These are phyloP conservation scores for Myotis planiceps DNA, from an alignment of 2,797 vertebrate genomes.

Conservation along the genomic window DNA sequence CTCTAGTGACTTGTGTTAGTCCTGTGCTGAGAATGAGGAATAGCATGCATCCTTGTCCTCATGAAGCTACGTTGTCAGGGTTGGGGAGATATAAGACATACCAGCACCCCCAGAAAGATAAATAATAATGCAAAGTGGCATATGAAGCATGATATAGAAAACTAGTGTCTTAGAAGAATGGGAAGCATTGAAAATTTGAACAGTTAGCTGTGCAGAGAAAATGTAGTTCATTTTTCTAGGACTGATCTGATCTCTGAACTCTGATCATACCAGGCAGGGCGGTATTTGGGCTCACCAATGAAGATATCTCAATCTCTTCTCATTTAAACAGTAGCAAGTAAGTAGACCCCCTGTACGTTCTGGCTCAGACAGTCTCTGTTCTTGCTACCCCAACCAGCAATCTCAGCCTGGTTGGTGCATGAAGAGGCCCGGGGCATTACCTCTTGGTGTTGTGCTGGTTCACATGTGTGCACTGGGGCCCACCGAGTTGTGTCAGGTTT, in stretches of 20 bases:
- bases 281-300: background rate
- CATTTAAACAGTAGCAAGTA: background rate
- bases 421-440: background rate
- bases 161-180: background rate
- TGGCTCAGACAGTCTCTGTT: background rate
- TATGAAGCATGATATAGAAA: background rate
- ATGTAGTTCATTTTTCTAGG: background rate
- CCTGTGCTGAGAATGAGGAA: background rate
- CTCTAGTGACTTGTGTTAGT: background rate
- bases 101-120: background rate
- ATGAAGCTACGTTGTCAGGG: background rate
- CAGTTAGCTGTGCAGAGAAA: background rate
- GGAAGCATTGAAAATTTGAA: background rate
- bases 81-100: background rate
- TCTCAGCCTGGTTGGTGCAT: too few relatives aligned
- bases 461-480: too few relatives aligned
- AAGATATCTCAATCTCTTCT: background rate
- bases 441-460: background rate
- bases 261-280: background rate
- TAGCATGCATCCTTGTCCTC: background rate
- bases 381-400: background rate
- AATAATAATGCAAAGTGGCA: background rate
- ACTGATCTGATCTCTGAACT: background rate
- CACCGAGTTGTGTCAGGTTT: background rate
- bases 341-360: background rate